A percentile compares a stretch with the other conserved stretches of the same genome.
Evolutionary conservation across 2,888 invertebrate species (phyloP).

Genomic region (Tolmerus cingulatus): DNA sequence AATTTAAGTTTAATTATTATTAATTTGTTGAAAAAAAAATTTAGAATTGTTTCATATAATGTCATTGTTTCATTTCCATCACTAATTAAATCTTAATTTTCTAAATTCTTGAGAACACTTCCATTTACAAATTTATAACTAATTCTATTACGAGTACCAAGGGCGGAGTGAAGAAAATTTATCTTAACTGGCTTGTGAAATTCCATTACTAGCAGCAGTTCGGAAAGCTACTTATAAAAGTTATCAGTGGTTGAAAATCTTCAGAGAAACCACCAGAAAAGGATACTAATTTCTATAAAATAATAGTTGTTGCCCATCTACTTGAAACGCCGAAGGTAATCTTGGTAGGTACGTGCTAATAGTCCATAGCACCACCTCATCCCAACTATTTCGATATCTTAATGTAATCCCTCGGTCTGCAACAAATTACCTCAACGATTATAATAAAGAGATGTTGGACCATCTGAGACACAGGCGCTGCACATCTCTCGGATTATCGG

Average conservation of each 20-base stretch:
- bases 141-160: not conserved
- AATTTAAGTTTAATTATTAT: no score
- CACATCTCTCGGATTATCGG: not conserved
- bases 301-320: not conserved
- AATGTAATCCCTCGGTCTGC: not conserved
- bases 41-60: no score
- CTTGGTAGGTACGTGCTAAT: not conserved
- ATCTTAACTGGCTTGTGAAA: not conserved
- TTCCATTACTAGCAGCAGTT: not conserved
- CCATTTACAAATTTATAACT: not conserved
- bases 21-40: no score
- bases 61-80: no score
- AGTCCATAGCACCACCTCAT: not conserved
- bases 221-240: not conserved
- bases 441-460: slow-evolving; percentile 2
- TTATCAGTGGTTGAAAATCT: not conserved
- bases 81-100: no score
- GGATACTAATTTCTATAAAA: not conserved
- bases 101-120: no score
- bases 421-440: slow-evolving; percentile 6
- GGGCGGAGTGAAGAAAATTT: not conserved
- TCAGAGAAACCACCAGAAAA: not conserved
- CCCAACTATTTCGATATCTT: slow-evolving; percentile 11
- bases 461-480: not conserved
- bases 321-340: not conserved